Percentiles rank a stretch among this genome's conserved stretches.
These are phyloP conservation scores for Idaea biselata DNA, from an alignment of 2,888 invertebrate genomes.

Conservation along the genomic window DNA sequence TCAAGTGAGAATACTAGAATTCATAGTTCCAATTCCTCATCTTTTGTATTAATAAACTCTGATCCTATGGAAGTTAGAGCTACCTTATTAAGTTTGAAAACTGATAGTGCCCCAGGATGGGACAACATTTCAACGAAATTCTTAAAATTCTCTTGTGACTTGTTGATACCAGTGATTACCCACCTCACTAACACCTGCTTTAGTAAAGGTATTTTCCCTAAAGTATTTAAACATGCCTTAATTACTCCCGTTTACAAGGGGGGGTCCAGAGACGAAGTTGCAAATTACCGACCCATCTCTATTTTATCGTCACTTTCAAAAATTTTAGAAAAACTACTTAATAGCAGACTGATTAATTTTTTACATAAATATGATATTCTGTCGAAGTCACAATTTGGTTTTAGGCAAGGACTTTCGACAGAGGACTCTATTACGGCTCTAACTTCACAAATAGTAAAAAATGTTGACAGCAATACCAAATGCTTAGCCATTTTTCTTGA, in stretches of 20 bases:
- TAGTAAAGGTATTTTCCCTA: not conserved
- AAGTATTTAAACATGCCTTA: not conserved
- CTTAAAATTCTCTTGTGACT: not conserved
- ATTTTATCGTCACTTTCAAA: not conserved
- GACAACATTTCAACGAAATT: not conserved
- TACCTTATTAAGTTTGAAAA: not conserved
- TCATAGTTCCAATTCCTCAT: not conserved
- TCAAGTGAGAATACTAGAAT: not conserved
- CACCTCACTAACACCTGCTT: not conserved
- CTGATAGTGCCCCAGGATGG: not conserved
- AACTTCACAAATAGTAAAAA: not conserved
- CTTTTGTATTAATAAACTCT: not conserved
- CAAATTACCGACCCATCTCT: too few species aligned
- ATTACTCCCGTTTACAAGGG: not conserved
- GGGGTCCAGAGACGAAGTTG: not conserved
- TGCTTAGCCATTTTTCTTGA: not conserved
- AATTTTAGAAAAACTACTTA: not conserved
- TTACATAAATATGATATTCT: not conserved
- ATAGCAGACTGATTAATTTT: not conserved
- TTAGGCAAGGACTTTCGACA: not conserved
- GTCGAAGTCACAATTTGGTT: not conserved
- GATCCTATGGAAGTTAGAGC: not conserved
- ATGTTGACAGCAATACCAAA: not conserved
- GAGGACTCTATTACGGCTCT: not conserved
- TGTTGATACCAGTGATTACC: not conserved